Conservation (phyloP, 2,113 vertebrate species). For the Phyllostomus hastatus region DNA sequence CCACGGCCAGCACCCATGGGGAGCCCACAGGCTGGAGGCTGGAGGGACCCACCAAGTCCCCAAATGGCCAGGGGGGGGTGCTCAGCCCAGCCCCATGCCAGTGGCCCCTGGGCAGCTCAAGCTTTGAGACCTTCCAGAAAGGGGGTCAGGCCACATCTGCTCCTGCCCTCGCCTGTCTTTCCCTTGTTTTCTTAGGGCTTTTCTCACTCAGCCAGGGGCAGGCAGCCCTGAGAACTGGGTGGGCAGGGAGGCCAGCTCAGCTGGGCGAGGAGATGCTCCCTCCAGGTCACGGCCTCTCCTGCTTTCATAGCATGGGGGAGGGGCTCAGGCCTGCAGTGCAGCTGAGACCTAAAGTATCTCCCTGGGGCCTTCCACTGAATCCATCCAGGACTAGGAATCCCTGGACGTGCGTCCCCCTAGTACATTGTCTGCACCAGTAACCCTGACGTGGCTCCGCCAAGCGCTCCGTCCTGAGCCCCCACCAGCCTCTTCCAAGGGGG, state of each 20-base stretch:
- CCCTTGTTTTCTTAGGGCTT: background rate
- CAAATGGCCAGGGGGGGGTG: too few species aligned
- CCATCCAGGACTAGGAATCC: background rate
- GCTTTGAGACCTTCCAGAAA: background rate
- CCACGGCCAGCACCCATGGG: background rate
- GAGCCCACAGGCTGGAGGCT: background rate
- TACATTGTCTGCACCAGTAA: background rate
- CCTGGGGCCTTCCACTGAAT: background rate
- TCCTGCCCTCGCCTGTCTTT: background rate
- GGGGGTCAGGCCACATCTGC: background rate
- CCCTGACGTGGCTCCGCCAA: rapidly evolving
- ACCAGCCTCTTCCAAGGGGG: background rate
- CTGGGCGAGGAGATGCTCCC: background rate
- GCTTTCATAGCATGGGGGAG: rapidly evolving
- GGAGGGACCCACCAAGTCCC: background rate
- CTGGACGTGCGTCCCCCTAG: background rate
- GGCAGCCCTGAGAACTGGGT: background rate
- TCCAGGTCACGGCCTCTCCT: background rate
- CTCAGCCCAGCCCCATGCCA: background rate
- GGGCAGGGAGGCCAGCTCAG: background rate
- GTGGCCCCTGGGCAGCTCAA: background rate
- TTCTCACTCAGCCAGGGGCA: background rate
- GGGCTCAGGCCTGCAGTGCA: background rate
- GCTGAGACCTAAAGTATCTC: background rate
- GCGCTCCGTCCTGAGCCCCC: rapidly evolving